phyloP scores from a whole-genome alignment of 2,797 vertebrate species.

The Odontamblyopus rebecca region DNA sequence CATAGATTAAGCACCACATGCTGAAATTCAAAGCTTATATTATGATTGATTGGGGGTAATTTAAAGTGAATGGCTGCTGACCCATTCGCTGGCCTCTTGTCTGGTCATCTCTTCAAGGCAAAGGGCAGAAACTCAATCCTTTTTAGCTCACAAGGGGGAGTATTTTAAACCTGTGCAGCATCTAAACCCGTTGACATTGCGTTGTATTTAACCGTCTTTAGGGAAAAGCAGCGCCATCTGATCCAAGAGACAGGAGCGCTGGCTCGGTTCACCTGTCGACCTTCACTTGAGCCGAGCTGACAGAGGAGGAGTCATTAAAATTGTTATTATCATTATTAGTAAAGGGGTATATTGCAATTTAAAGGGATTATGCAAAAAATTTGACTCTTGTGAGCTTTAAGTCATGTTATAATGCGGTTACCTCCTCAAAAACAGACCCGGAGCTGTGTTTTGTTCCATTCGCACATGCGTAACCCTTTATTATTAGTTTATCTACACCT shows the following conservation, averaged over 20 bases:
- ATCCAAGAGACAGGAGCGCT: constrained; percentile 22
- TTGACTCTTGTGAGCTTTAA: too few relatives aligned
- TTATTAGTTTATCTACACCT: too few relatives aligned
- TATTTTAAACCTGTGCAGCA: constrained; percentile 47
- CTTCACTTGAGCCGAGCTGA: constrained; percentile 12
- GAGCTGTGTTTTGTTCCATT: too few relatives aligned
- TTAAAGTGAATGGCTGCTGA: constrained; percentile 4
- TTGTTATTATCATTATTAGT: too few relatives aligned
- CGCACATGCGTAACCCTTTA: too few relatives aligned
- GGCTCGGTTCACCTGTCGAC: constrained; percentile 41
- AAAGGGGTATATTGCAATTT: too few relatives aligned
- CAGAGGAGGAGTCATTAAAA: constrained; percentile 5
- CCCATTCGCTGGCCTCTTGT: constrained; percentile 28
- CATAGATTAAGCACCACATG: not conserved
- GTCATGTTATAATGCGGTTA: too few relatives aligned
- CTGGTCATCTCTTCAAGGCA: constrained; percentile 33
- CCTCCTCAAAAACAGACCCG: too few relatives aligned
- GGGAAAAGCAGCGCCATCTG: constrained; percentile 38
- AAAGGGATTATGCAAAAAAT: not conserved
- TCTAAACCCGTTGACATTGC: constrained; percentile 47
- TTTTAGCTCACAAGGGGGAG: constrained; percentile 38
- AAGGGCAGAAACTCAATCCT: constrained; percentile 45
- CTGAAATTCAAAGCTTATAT: constrained; percentile 4
- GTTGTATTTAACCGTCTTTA: constrained; percentile 52
- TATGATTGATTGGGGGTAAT: constrained; percentile 2